Percentiles rank a stretch among this genome's conserved stretches.
phyloP scores from a whole-genome alignment of 1,140 invertebrate genomes.

The Ladona fulva region DNA sequence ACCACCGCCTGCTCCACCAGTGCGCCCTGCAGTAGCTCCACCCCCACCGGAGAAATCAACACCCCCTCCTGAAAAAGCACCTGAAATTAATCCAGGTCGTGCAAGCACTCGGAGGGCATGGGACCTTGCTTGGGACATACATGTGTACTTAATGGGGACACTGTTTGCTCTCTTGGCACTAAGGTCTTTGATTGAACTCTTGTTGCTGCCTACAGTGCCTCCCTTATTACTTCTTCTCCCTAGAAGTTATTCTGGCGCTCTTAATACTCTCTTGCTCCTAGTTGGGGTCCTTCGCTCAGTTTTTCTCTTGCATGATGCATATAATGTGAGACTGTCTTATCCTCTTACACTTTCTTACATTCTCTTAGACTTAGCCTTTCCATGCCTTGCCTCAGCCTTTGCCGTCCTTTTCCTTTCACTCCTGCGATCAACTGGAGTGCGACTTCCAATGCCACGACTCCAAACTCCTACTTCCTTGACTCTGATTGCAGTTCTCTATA shows the following conservation, averaged over 20 bases:
- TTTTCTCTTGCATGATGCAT: constrained; percentile 81
- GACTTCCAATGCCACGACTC: constrained; percentile 45
- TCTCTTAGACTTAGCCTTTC: constrained; percentile 71
- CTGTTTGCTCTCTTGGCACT: constrained; percentile 71
- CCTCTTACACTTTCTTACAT: constrained; percentile 69
- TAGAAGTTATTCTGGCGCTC: constrained; percentile 72
- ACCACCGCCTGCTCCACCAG: neutral
- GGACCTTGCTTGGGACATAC: constrained; percentile 78
- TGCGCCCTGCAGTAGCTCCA: neutral
- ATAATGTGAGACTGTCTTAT: constrained; percentile 69
- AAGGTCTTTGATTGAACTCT: constrained; percentile 51
- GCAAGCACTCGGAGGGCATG: constrained; percentile 36
- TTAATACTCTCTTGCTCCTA: constrained; percentile 68
- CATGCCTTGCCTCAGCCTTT: constrained; percentile 74
- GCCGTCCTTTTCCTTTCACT: constrained; percentile 75
- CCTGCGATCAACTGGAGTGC: constrained; percentile 53
- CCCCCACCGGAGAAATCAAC: constrained; percentile 4
- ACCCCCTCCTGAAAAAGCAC: neutral
- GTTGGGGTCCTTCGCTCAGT: constrained; percentile 73
- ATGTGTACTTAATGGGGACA: constrained; percentile 74
- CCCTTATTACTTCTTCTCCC: constrained; percentile 58
- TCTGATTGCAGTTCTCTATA: constrained; percentile 63
- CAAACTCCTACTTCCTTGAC: constrained; percentile 61
- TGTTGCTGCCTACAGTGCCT: constrained; percentile 26
- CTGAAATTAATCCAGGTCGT: neutral